A percentile compares a stretch with the other conserved stretches of the same genome.
Conservation (phyloP, 1,140 invertebrate genomes). For the Acarapis woodi region DNA sequence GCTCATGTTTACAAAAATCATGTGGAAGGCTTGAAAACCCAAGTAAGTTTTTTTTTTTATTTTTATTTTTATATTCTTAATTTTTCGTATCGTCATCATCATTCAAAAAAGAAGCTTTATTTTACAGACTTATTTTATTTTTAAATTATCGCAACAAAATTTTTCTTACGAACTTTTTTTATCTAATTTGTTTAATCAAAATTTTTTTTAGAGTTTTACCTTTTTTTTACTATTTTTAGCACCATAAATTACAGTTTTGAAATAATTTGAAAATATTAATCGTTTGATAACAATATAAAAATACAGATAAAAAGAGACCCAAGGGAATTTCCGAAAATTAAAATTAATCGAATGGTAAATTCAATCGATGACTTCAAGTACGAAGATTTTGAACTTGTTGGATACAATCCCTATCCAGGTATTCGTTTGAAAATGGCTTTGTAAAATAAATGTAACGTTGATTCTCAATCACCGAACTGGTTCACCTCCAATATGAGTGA, state of each 20-base stretch:
- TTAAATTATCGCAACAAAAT: background rate
- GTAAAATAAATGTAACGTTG: too few species aligned
- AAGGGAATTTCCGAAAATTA: constrained; percentile 47
- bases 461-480: too few species aligned
- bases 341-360: constrained; percentile 33
- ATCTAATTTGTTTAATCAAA: too few species aligned
- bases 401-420: constrained; percentile 65
- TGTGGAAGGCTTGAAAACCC: constrained; percentile 47
- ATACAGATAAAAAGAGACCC: constrained; percentile 37
- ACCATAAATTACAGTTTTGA: background rate
- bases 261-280: background rate
- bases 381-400: constrained; percentile 60
- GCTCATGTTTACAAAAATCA: constrained; percentile 89
- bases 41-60: constrained; percentile 21
- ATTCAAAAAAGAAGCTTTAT: background rate
- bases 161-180: too few species aligned
- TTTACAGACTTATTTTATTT: background rate
- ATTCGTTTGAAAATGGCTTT: constrained; percentile 92
- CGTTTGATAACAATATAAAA: too few species aligned
- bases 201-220: too few species aligned
- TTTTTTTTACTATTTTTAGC: background rate
- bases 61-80: background rate
- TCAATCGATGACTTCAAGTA: constrained; percentile 65
- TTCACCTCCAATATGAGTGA: too few species aligned
- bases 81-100: constrained; percentile 2